These are phyloP conservation scores for Lingula anatina DNA, from an alignment of 2,888 invertebrate genomes.

Conservation along the genomic window DNA sequence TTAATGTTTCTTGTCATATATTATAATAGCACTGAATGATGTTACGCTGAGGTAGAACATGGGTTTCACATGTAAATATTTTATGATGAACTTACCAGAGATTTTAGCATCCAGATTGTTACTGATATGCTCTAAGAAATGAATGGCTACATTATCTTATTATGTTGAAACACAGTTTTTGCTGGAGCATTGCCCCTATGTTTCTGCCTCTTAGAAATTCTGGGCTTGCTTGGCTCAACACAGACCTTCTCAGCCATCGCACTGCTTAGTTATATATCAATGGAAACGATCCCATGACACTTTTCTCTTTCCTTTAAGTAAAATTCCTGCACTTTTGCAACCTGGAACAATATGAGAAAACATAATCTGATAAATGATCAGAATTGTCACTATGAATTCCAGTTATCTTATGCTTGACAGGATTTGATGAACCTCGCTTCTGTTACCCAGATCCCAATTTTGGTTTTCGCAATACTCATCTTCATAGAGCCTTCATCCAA, in stretches of 20 bases:
- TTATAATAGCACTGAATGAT: too few species aligned
- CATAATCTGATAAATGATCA: slow-evolving; percentile 3
- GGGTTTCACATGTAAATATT: background rate
- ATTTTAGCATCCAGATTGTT: too few species aligned
- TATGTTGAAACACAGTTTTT: background rate
- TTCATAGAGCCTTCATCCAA: slow-evolving; percentile 2
- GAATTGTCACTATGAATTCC: slow-evolving; percentile 5
- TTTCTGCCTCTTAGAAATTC: slow-evolving; percentile 1
- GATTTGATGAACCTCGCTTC: background rate
- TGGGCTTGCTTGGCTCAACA: background rate
- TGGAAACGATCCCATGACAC: slow-evolving; percentile 3
- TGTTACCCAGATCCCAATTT: too few species aligned
- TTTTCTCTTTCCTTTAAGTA: background rate
- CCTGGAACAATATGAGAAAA: background rate
- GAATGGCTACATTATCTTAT: slow-evolving; percentile 4
- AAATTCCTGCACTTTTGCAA: background rate
- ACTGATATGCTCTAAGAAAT: slow-evolving; percentile 8
- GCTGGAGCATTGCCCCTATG: slow-evolving; percentile 1
- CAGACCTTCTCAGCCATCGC: slow-evolving; percentile 6
- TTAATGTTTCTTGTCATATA: too few species aligned
- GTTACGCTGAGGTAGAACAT: too few species aligned
- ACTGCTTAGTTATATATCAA: too few species aligned
- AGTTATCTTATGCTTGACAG: background rate
- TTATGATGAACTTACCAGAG: slow-evolving; percentile 1
- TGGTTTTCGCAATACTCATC: too few species aligned